phyloP scores from a whole-genome alignment of 30 jellyfish, hydroid and myxozoan genomes.

The Hydractinia symbiolongicarpus region DNA sequence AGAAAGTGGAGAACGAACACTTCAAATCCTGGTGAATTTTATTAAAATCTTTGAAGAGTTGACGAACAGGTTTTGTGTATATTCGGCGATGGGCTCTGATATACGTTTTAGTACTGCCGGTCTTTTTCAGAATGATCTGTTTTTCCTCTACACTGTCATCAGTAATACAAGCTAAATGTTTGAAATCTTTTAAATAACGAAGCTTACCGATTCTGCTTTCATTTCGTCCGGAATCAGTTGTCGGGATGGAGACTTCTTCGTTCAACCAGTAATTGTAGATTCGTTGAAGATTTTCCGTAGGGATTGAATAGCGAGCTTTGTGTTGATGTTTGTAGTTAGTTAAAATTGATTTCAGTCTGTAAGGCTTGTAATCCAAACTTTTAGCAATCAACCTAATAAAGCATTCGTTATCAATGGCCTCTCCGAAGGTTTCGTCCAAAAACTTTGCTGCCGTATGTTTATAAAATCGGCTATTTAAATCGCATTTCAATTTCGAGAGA shows the following conservation, averaged over 20 bases:
- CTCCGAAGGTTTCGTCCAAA: conserved; percentile 4
- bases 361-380: background rate
- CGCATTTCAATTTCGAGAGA: too few species aligned
- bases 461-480: background rate
- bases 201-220: background rate
- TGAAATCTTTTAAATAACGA: background rate
- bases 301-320: conserved; percentile 1
- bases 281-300: background rate
- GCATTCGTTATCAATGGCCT: background rate
- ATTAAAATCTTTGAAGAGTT: background rate
- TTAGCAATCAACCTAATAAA: conserved; percentile 1
- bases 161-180: too few species aligned
- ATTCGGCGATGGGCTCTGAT: conserved; percentile 14
- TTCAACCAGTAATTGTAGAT: background rate
- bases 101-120: background rate
- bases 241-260: background rate
- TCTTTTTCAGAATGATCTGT: background rate
- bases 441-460: conserved; percentile 11
- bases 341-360: background rate
- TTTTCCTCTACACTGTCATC: background rate
- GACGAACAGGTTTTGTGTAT: background rate
- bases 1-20: background rate
- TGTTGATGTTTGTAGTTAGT: background rate
- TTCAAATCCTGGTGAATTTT: background rate
- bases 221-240: conserved; percentile 9